Evolutionary conservation across 2,113 vertebrate species (phyloP).

Genomic region (Chascanopsetta lugubris): DNA sequence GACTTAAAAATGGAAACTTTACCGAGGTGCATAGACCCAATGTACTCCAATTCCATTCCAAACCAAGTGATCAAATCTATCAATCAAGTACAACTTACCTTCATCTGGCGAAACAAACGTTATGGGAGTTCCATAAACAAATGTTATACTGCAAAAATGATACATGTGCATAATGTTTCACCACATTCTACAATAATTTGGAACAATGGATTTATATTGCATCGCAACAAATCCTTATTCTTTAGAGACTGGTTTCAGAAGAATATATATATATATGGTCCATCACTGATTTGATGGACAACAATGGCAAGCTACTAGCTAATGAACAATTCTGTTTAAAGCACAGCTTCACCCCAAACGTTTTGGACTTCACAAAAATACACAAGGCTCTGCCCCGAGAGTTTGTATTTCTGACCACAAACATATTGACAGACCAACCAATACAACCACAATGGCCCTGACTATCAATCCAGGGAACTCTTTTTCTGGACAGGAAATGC

Average conservation of each 20-base stretch:
- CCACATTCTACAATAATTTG: too few relatives aligned
- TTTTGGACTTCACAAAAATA: neutral
- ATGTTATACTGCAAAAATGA: too few relatives aligned
- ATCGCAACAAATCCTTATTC: neutral
- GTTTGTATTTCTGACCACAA: neutral
- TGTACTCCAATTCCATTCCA: too few relatives aligned
- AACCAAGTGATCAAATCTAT: too few relatives aligned
- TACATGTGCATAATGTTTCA: too few relatives aligned
- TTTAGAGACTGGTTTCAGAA: neutral
- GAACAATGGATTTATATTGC: neutral
- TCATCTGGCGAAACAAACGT: too few relatives aligned
- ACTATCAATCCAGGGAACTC: neutral
- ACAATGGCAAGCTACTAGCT: neutral
- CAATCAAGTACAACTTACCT: too few relatives aligned
- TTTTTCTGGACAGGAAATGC: neutral
- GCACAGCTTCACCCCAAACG: neutral
- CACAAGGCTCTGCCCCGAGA: neutral
- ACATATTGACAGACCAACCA: rapidly evolving
- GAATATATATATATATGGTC: too few relatives aligned
- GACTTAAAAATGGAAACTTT: too few relatives aligned
- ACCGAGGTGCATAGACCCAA: too few relatives aligned
- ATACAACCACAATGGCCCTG: neutral
- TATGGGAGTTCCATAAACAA: too few relatives aligned
- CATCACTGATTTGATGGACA: neutral
- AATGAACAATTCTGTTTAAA: neutral